Percentiles rank a stretch among this genome's conserved stretches.
phyloP scores from a whole-genome alignment of 1,140 invertebrate genomes.

The Drosophila ogumai region DNA sequence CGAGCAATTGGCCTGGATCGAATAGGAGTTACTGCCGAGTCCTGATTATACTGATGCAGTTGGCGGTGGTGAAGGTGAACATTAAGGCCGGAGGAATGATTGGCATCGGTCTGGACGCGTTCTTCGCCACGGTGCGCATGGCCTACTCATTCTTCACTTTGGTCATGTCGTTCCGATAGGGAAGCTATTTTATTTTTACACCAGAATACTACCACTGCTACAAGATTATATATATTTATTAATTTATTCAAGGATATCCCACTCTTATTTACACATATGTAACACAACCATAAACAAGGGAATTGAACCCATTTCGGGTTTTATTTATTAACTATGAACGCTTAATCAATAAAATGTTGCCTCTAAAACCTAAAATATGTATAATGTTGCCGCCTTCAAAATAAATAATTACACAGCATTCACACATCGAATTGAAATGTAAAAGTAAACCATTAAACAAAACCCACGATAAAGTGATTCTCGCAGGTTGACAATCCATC shows the following conservation, averaged over 20 bases:
- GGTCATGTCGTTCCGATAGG: conserved; percentile 28
- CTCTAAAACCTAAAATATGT: neutral
- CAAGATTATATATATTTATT: neutral
- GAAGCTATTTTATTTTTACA: neutral
- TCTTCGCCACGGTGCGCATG: conserved; percentile 40
- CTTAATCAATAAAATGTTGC: conserved; percentile 15
- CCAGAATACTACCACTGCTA: neutral
- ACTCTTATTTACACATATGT: conserved; percentile 4
- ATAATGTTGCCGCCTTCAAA: conserved; percentile 5
- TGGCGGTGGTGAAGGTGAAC: conserved; percentile 20
- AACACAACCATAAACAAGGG: neutral
- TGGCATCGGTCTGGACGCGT: conserved; percentile 37
- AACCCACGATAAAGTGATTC: neutral
- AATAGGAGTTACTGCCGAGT: conserved; percentile 1
- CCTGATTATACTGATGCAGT: conserved; percentile 40
- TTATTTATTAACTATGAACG: neutral
- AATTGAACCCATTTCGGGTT: neutral
- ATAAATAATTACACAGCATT: conserved; percentile 10
- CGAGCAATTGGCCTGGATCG: conserved; percentile 34
- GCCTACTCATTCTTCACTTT: conserved; percentile 48
- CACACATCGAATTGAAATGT: neutral
- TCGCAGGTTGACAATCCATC: neutral
- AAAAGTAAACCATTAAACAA: conserved; percentile 3
- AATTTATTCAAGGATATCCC: conserved; percentile 1
- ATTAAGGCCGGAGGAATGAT: conserved; percentile 49